Evolutionary conservation across 2,113 vertebrate genomes (phyloP).

Genomic region (Muscicapa adusta): DNA sequence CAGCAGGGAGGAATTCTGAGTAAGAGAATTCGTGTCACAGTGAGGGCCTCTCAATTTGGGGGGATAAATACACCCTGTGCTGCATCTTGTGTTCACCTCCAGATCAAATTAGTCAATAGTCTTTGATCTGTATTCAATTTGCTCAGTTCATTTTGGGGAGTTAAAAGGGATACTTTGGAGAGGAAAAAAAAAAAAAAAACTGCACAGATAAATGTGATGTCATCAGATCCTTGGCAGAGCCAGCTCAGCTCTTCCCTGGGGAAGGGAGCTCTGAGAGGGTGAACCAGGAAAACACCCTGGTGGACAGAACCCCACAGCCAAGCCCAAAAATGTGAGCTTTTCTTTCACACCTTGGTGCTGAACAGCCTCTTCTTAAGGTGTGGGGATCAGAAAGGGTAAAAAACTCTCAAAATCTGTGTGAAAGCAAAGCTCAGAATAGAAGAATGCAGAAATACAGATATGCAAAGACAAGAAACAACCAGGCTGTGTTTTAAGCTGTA

Average conservation of each 20-base stretch:
- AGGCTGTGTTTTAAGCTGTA: too few species aligned
- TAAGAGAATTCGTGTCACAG: neutral
- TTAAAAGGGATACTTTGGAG: neutral
- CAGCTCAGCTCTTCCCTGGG: too few species aligned
- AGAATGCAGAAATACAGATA: too few species aligned
- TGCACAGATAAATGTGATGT: neutral
- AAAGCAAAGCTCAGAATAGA: too few species aligned
- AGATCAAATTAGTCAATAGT: neutral
- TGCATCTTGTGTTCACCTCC: neutral
- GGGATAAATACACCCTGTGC: neutral
- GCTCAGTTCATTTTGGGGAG: neutral
- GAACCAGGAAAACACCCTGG: neutral
- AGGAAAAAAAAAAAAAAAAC: neutral
- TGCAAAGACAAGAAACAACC: too few species aligned
- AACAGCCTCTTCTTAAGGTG: neutral
- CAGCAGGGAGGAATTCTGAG: neutral
- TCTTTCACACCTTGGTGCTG: neutral
- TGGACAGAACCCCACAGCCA: rapidly evolving
- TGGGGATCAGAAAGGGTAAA: too few species aligned
- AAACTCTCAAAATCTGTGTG: too few species aligned
- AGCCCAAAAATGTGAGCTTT: neutral
- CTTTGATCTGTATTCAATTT: neutral
- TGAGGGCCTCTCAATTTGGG: neutral
- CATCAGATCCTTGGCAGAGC: neutral
- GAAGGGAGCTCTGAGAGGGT: neutral